A percentile compares a stretch with the other conserved stretches of the same genome.
phyloP scores from a whole-genome alignment of 2,888 invertebrate genomes.

The Asteroscopus sphinx region DNA sequence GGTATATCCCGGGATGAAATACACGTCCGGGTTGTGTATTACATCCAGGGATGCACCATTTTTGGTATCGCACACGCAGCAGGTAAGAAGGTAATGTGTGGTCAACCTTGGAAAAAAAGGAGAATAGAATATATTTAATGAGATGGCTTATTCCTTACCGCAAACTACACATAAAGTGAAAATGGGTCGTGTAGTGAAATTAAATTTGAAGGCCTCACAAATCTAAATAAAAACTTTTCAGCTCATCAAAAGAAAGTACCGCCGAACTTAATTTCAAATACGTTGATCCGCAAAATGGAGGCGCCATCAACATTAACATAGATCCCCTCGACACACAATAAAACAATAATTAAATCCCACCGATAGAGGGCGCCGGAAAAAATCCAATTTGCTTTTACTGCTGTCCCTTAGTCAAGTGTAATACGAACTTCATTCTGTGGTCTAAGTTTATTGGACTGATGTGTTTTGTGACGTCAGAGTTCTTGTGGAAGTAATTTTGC shows the following conservation, averaged over 20 bases:
- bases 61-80: too few species aligned
- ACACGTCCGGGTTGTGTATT: too few species aligned
- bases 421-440: constrained; percentile 35
- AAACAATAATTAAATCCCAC: constrained; percentile 85
- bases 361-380: constrained; percentile 71
- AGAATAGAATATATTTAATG: too few species aligned
- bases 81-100: too few species aligned
- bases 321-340: constrained; percentile 74
- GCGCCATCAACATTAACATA: constrained; percentile 69
- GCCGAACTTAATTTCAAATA: constrained; percentile 38
- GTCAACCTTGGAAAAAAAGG: too few species aligned
- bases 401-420: constrained; percentile 62
- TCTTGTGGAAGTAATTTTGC: background rate
- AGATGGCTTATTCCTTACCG: too few species aligned
- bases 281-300: constrained; percentile 39
- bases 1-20: too few species aligned
- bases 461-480: constrained; percentile 18
- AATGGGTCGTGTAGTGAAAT: too few species aligned
- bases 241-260: constrained; percentile 6
- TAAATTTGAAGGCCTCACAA: too few species aligned
- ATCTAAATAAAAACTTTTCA: too few species aligned
- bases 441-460: constrained; percentile 24
- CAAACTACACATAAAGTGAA: too few species aligned
- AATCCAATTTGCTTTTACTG: constrained; percentile 86
- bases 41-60: too few species aligned